Base-by-base conservation (phyloP, 1,140 invertebrate genomes). In the Orussus abietinus region DNA sequence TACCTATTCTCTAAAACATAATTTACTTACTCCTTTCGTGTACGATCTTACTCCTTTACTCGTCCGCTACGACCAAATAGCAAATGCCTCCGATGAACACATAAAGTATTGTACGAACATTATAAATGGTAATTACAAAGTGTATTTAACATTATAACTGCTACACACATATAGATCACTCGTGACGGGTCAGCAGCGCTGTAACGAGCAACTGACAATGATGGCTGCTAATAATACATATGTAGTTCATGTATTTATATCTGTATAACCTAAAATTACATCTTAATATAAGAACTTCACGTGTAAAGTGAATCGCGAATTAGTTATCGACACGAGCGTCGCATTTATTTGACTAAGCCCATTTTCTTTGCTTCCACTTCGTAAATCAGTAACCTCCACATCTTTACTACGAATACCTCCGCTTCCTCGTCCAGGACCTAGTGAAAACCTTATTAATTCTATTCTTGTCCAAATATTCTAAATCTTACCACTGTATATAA, bases 361-460 rank as follows among this genome's bases (percentile, higher is more conserved):
- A 87, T 78, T 71, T 96, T 96, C 73, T 98, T 98, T 29, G 95
- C 93, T 82, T 98, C 95, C 53, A 96, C 92, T 82, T 98, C 96
- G 74, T 98, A 99, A 57, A 99, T 97, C 39, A 99, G 79, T 67
- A 99, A 80, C 60, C 96, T 82, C 96, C 96, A 99, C 92, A 99
- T 96, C 83, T 99, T 99, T 25, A 98, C 93, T 55, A 98, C 94
- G 80, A 99, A 99, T 36, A 98, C 92, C 80, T 99, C 96, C 5
- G 96, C 96, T 76, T 99, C 96, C 70, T 99, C 96, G 72, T 98
- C 96, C 53, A 99, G 77, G 53, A 98, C 92, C 93, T 96, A 76
- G 79, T 50, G 55, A 59, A 46, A 47, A 43, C 41, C 47, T 17
- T 12, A 9, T 11, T 13, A 31, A 6, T n/a, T 18, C 33, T 40